phyloP scores from a whole-genome alignment of 2,113 vertebrate genomes.

The Azemiops feae region DNA sequence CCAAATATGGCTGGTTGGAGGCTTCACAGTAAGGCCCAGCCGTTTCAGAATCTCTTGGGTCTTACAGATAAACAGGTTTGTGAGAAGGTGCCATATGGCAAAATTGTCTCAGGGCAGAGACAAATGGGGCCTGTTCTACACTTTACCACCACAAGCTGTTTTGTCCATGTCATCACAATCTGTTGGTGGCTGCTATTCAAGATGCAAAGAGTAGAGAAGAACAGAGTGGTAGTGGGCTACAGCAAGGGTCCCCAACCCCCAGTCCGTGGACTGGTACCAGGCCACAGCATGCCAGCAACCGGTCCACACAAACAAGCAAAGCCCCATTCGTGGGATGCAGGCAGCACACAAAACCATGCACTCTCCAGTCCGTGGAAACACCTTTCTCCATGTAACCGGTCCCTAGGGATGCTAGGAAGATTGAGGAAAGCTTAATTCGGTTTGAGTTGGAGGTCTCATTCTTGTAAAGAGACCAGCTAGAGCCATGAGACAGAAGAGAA shows the following conservation, averaged over 20 bases:
- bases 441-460: neutral
- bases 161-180: neutral
- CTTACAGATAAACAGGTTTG: neutral
- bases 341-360: too few species aligned
- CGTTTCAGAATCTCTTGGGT: neutral
- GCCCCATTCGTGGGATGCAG: too few species aligned
- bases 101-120: neutral
- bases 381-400: too few species aligned
- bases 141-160: neutral
- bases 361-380: too few species aligned
- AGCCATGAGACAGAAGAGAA: neutral
- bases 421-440: neutral
- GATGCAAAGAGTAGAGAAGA: neutral
- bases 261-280: too few species aligned
- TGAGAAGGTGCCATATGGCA: neutral
- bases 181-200: neutral
- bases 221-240: neutral
- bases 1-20: neutral
- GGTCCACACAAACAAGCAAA: too few species aligned
- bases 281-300: too few species aligned
- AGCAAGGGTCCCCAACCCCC: too few species aligned
- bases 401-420: neutral
- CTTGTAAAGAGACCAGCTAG: neutral
- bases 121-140: neutral
- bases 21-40: neutral